Conservation (phyloP, 2,888 invertebrate species). For the Leucophora obtusa region DNA sequence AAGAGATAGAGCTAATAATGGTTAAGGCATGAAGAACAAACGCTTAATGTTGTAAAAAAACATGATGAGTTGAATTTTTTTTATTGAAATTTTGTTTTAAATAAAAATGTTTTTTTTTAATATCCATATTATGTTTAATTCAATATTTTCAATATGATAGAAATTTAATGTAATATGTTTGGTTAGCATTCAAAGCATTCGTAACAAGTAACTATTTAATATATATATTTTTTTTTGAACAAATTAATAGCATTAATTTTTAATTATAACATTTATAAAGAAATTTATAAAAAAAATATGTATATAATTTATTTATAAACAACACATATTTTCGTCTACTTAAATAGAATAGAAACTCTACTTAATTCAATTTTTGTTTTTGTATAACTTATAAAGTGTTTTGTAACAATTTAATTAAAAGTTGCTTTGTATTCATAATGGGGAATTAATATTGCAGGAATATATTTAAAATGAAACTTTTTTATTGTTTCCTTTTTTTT, state of each 20-base stretch:
- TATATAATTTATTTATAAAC: conserved; percentile 33
- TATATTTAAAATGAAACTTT: conserved; percentile 21
- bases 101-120: conserved; percentile 21
- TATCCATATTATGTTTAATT: conserved; percentile 27
- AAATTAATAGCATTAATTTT: conserved; percentile 44
- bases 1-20: conserved; percentile 65
- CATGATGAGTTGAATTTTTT: conserved; percentile 35
- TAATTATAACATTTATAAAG: conserved; percentile 49
- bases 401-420: conserved; percentile 67
- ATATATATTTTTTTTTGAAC: conserved; percentile 28
- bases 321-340: conserved; percentile 49
- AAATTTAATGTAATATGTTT: conserved; percentile 28
- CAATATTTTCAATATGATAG: conserved; percentile 33
- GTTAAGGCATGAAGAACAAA: conserved; percentile 68
- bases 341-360: conserved; percentile 27
- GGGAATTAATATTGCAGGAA: conserved; percentile 65
- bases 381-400: conserved; percentile 50
- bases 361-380: conserved; percentile 7
- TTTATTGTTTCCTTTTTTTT: conserved; percentile 19
- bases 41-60: conserved; percentile 61
- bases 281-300: conserved; percentile 3
- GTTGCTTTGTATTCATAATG: conserved; percentile 55
- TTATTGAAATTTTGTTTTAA: conserved; percentile 14
- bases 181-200: conserved; percentile 68
- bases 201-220: conserved; percentile 53